Evolutionary conservation across 2,888 invertebrate genomes (phyloP), one percentile per base, ranked within the genome.

Genomic region (Salpingus planirostris): DNA sequence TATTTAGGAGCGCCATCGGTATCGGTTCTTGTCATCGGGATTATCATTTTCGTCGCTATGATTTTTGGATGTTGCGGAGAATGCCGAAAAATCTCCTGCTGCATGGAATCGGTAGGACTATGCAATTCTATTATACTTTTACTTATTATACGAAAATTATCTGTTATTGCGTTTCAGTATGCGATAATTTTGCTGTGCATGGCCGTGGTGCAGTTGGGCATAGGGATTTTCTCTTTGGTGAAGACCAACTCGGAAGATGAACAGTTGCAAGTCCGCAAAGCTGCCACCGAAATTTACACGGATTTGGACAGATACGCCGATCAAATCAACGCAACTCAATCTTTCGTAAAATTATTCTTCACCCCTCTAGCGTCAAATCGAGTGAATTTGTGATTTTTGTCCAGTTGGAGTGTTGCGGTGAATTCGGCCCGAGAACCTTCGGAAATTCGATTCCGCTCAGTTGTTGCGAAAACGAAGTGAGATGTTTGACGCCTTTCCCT

Each of bases 61-160:
- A 36, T 43, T 12, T 10, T 48, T 4, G 48, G 46, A 12, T 48
- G 46, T 29, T 44, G 45, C 25, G 46, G 38, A 3, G 36, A 46
- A 7, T 46, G 46, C 24, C 37, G 39, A 13, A 35, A 46, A 24
- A 41, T 44, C 8, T 29, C 41, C n/a, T 43, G 42, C 15, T 48
- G 44, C 15, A 22, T 46, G 14, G 44, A 48, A 42, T 34, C 46
- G 21, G 48, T 48, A 38, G 34, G 31, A n/a, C n/a, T n/a, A n/a
- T n/a, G n/a, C n/a, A 31, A 30, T 30, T 24, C 11, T 29, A 22
- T 11, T n/a, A n/a, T n/a, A n/a, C n/a, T n/a, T n/a, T n/a, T n/a
- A n/a, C n/a, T n/a, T n/a, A n/a, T n/a, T 6, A 18, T 5, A 18
- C 18, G 18, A 5, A 5, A 18, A 6, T 8, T 18, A 18, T 18